Conservation (phyloP, 92 coral and sea anemone genomes). For the Metridium senile region DNA sequence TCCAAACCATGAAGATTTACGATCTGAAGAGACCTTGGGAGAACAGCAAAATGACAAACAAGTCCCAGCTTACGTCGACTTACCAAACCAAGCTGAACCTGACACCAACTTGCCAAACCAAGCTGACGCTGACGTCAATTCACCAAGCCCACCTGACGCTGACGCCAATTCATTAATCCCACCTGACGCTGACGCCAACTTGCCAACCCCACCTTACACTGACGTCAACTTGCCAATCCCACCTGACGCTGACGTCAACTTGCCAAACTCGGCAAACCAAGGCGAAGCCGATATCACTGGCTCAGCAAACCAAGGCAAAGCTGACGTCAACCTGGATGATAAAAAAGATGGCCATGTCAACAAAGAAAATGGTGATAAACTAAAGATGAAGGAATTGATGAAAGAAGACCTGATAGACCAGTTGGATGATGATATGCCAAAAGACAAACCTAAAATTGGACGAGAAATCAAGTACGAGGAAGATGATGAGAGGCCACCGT, state of each 20-base stretch:
- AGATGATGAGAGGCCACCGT: slow-evolving; percentile 4
- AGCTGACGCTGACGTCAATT: background rate
- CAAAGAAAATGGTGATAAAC: too few species aligned
- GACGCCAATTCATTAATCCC: background rate
- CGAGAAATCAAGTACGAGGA: slow-evolving; percentile 21
- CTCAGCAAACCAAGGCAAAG: too few species aligned
- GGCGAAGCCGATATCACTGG: too few species aligned
- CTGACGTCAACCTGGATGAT: too few species aligned
- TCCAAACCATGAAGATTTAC: background rate
- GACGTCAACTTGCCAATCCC: too few species aligned
- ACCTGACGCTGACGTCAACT: too few species aligned
- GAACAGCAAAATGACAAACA: background rate
- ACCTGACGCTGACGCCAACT: background rate
- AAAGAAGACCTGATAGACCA: background rate
- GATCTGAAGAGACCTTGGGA: background rate
- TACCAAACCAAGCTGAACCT: background rate
- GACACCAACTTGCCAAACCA: background rate
- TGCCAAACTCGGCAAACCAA: too few species aligned
- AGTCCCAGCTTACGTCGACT: background rate
- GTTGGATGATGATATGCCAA: background rate
- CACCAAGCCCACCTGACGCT: background rate
- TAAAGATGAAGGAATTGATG: background rate
- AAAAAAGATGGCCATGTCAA: too few species aligned
- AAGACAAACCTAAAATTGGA: background rate
- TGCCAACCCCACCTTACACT: background rate